Conservation (phyloP, 2,888 invertebrate genomes). For the Acleris literana region DNA sequence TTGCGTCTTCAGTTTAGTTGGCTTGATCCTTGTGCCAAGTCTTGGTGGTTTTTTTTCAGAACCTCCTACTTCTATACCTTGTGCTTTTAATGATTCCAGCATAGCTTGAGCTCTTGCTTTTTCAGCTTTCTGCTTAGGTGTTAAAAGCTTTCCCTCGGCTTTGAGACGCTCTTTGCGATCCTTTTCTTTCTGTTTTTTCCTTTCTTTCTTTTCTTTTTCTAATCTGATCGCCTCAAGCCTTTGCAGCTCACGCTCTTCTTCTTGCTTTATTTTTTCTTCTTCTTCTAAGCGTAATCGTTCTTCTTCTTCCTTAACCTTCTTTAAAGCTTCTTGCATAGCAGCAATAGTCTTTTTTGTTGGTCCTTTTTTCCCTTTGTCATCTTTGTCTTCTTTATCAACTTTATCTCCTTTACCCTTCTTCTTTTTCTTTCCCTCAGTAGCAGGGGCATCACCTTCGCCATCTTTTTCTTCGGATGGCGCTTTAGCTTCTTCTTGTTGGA, state of each 20-base stretch:
- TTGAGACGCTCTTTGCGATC: slow-evolving; percentile 96
- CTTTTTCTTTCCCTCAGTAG: slow-evolving; percentile 64
- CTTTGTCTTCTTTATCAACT: slow-evolving; percentile 78
- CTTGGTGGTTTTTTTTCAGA: slow-evolving; percentile 85
- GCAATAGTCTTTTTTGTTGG: slow-evolving; percentile 94
- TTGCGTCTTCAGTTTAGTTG: slow-evolving; percentile 87
- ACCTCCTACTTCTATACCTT: slow-evolving; percentile 92
- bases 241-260: slow-evolving; percentile 89
- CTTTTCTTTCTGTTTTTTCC: slow-evolving; percentile 95
- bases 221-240: slow-evolving; percentile 89
- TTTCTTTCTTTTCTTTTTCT: slow-evolving; percentile 94
- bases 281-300: slow-evolving; percentile 89
- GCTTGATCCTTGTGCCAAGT: slow-evolving; percentile 89
- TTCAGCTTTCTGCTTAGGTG: slow-evolving; percentile 96
- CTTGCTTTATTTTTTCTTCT: slow-evolving; percentile 89
- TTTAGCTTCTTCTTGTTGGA: slow-evolving; percentile 69
- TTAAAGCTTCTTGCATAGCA: slow-evolving; percentile 96
- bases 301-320: slow-evolving; percentile 94
- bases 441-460: slow-evolving; percentile 61
- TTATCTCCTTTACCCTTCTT: slow-evolving; percentile 78
- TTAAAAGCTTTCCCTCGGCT: slow-evolving; percentile 97
- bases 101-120: slow-evolving; percentile 94
- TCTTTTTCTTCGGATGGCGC: slow-evolving; percentile 66
- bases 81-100: slow-evolving; percentile 94
- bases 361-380: slow-evolving; percentile 85